A percentile compares a stretch with the other conserved stretches of the same genome.
Conservation (phyloP, 2,888 invertebrate genomes). For the Drosophila yooni region DNA sequence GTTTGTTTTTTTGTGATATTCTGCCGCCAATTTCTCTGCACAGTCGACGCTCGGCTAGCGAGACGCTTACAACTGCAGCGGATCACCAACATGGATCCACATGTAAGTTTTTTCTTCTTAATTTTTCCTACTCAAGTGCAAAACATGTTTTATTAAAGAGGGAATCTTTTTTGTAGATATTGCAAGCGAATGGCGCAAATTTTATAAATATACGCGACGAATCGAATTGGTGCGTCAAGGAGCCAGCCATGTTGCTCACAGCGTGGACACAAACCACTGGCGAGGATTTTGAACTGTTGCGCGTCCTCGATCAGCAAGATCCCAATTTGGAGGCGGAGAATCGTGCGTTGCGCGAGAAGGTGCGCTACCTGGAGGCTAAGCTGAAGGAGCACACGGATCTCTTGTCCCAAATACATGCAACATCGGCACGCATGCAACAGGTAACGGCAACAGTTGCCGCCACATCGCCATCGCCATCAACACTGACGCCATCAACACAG, state of each 20-base stretch:
- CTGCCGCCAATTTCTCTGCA: constrained; percentile 67
- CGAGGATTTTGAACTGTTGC: constrained; percentile 66
- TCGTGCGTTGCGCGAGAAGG: constrained; percentile 66
- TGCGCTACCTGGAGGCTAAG: constrained; percentile 71
- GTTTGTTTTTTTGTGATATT: constrained; percentile 44
- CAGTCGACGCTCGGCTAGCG: constrained; percentile 56
- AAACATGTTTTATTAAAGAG: background rate
- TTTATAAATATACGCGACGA: constrained; percentile 28
- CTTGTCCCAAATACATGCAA: constrained; percentile 73
- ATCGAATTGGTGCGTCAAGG: background rate
- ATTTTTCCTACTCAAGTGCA: background rate
- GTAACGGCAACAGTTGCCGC: constrained; percentile 7
- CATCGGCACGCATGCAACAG: constrained; percentile 62
- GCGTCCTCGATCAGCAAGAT: constrained; percentile 24
- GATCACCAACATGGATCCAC: constrained; percentile 50
- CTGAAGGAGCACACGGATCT: constrained; percentile 70
- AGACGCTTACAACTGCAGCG: constrained; percentile 27
- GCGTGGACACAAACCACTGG: constrained; percentile 79
- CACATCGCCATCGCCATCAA: constrained; percentile 24
- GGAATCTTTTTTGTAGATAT: constrained; percentile 19
- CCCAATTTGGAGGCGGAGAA: constrained; percentile 51
- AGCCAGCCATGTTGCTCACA: constrained; percentile 59
- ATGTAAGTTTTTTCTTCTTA: constrained; percentile 37
- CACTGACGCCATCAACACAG: background rate
- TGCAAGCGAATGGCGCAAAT: constrained; percentile 41